Percentiles rank a stretch among this genome's conserved stretches.
phyloP scores from a whole-genome alignment of 2,888 invertebrate genomes.

The Platycheirus rosarum region DNA sequence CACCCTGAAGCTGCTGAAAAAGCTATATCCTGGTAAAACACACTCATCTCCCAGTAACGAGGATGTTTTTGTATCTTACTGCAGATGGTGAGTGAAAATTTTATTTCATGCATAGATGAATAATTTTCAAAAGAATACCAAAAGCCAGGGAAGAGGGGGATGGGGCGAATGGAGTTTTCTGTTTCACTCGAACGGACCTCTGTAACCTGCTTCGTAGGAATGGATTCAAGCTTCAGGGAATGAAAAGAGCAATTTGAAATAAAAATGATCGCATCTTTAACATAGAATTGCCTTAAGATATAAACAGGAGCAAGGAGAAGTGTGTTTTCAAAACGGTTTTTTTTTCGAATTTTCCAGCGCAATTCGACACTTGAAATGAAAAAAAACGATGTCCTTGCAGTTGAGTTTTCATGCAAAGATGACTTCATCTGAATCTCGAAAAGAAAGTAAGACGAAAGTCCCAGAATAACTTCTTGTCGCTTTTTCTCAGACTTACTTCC shows the following conservation, averaged over 20 bases:
- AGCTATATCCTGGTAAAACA: background rate
- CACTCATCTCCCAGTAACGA: background rate
- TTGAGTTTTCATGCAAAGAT: too few relatives aligned
- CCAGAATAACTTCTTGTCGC: too few relatives aligned
- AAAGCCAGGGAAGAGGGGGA: background rate
- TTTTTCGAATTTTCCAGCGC: too few relatives aligned
- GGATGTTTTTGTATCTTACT: constrained; percentile 17
- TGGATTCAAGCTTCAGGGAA: constrained; percentile 1
- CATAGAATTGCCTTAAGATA: too few relatives aligned
- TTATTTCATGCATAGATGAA: constrained; percentile 72
- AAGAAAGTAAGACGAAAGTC: too few relatives aligned
- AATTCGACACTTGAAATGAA: too few relatives aligned
- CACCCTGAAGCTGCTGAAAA: constrained; percentile 1
- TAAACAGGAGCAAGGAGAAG: too few relatives aligned
- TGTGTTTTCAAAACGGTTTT: too few relatives aligned
- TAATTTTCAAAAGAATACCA: constrained; percentile 57
- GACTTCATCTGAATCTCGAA: too few relatives aligned
- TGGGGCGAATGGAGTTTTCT: background rate
- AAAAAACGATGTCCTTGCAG: too few relatives aligned
- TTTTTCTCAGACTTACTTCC: too few relatives aligned
- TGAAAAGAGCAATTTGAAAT: background rate
- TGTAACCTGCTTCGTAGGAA: constrained; percentile 8
- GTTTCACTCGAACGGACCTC: constrained; percentile 22
- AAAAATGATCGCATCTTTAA: constrained; percentile 17
- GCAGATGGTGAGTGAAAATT: constrained; percentile 55